Conservation (phyloP, 2,888 invertebrate genomes). For the Bursaphelenchus okinawaensis region DNA sequence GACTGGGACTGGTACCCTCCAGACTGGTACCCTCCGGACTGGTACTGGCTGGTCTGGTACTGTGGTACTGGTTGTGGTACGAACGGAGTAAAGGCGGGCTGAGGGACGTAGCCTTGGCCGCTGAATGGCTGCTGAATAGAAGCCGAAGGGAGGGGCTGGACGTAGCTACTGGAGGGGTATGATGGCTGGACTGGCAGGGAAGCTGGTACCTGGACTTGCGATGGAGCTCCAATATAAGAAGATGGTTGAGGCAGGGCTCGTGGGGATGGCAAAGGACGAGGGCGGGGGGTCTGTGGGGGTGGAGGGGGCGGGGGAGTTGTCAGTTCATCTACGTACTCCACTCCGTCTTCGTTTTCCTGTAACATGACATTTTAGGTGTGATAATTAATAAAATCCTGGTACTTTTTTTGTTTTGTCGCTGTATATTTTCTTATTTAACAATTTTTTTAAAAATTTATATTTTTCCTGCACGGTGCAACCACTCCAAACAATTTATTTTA, state of each 20-base stretch:
- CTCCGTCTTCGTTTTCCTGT: neutral
- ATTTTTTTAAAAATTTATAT: too few species aligned
- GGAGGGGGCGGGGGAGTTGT: neutral
- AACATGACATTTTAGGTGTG: too few species aligned
- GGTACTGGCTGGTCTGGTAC: too few species aligned
- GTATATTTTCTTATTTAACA: too few species aligned
- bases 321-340: neutral
- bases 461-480: too few species aligned
- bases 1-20: neutral
- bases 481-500: too few species aligned
- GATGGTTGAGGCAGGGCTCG: neutral
- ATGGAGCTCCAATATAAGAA: neutral
- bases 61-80: neutral
- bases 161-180: neutral
- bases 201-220: neutral
- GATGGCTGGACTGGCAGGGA: neutral
- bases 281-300: neutral
- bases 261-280: neutral
- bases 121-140: neutral
- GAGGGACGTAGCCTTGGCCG: neutral
- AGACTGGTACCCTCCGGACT: too few species aligned
- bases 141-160: neutral
- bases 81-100: neutral
- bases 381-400: too few species aligned
- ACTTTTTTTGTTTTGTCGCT: too few species aligned